phyloP scores from a whole-genome alignment of 1,140 invertebrate species.

The Notospermus geniculatus region DNA sequence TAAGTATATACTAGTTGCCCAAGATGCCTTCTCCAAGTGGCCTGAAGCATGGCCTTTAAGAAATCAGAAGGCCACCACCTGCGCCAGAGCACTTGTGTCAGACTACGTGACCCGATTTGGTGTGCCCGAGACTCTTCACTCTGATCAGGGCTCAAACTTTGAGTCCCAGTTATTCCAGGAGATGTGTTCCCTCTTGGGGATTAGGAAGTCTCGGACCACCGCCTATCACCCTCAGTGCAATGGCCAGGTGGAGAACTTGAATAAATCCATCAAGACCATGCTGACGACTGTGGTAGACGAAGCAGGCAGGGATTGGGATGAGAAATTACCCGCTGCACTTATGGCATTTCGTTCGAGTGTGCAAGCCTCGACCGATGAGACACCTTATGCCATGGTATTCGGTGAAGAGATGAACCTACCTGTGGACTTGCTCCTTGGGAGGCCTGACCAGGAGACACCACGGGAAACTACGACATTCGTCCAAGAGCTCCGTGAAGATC shows the following conservation, averaged over 20 bases:
- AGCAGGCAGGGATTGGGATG: slow-evolving; percentile 34
- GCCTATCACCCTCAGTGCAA: slow-evolving; percentile 34
- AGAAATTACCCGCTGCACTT: slow-evolving; percentile 18
- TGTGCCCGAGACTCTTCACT: slow-evolving; percentile 14
- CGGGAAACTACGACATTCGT: no score
- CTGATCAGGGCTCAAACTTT: slow-evolving; percentile 27
- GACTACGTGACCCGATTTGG: slow-evolving; percentile 25
- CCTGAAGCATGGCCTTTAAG: slow-evolving; percentile 27
- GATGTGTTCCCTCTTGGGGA: slow-evolving; percentile 21
- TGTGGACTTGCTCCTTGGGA: no score
- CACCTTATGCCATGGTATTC: slow-evolving; percentile 25
- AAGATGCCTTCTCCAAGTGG: slow-evolving; percentile 35
- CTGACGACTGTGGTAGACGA: slow-evolving; percentile 29
- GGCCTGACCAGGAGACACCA: no score
- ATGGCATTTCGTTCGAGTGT: slow-evolving; percentile 24
- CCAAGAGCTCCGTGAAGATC: no score
- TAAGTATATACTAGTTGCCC: slow-evolving; percentile 29
- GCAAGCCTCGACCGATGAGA: slow-evolving; percentile 24
- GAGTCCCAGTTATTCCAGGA: slow-evolving; percentile 23
- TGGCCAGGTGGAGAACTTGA: slow-evolving; percentile 29
- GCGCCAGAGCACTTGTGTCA: slow-evolving; percentile 9
- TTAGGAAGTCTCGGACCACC: slow-evolving; percentile 24
- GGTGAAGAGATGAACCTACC: no score
- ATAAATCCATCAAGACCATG: slow-evolving; percentile 26
- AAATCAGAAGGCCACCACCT: slow-evolving; percentile 23